Evolutionary conservation across 2,113 vertebrate genomes (phyloP).

Genomic region (Sciurus niger): DNA sequence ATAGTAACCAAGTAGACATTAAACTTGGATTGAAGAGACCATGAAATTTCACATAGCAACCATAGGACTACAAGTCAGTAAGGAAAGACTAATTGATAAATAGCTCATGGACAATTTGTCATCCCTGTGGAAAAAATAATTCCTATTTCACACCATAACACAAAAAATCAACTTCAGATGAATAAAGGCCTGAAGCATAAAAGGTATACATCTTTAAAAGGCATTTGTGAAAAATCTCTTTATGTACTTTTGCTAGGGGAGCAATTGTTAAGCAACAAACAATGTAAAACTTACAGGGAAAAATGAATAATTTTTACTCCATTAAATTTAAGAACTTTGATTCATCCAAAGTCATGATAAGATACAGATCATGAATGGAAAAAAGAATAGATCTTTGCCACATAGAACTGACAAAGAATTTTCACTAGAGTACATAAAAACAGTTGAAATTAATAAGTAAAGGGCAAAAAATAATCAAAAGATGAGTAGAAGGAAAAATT

Average conservation of each 20-base stretch:
- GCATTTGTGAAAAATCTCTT: not conserved
- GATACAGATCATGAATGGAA: not conserved
- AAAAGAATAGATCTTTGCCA: not conserved
- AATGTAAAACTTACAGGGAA: not conserved
- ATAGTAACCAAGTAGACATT: not conserved
- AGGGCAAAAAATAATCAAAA: not conserved
- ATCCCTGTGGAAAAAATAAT: not conserved
- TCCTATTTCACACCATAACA: not conserved
- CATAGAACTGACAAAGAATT: not conserved
- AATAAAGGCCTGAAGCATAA: not conserved
- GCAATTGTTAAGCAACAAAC: not conserved
- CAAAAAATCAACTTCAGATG: not conserved
- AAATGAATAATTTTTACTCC: not conserved
- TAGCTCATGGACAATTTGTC: not conserved
- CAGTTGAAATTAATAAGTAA: not conserved
- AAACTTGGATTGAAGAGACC: not conserved
- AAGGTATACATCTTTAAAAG: not conserved
- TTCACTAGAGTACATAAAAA: not conserved
- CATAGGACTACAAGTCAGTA: not conserved
- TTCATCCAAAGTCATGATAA: not conserved
- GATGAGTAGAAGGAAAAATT: not conserved
- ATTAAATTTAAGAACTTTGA: not conserved
- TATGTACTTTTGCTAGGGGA: not conserved
- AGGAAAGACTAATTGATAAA: not conserved
- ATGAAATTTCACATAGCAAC: not conserved